These are phyloP conservation scores for Orcinus orca DNA, from an alignment of 2,113 vertebrate species.

Conservation along the genomic window DNA sequence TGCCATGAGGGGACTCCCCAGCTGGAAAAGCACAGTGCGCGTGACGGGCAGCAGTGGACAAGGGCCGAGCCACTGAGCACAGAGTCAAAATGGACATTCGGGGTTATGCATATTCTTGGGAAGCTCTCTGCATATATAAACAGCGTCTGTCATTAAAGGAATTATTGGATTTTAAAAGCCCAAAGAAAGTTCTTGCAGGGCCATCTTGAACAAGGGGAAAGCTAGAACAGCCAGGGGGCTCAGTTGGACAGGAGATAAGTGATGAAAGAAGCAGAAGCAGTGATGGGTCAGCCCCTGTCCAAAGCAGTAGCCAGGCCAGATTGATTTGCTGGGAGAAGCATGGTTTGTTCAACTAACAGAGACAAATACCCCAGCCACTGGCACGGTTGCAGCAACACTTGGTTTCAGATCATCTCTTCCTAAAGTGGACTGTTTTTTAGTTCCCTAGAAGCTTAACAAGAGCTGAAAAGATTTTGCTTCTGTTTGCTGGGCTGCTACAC, in stretches of 20 bases:
- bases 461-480: conserved; percentile 56
- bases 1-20: neutral
- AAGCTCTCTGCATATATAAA: neutral
- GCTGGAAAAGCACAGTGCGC: neutral
- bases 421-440: conserved; percentile 62
- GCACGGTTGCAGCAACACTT: neutral
- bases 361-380: neutral
- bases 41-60: rapidly evolving
- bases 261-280: neutral
- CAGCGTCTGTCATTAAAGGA: neutral
- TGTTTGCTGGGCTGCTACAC: conserved; percentile 55
- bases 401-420: conserved; percentile 50
- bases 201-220: neutral
- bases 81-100: neutral
- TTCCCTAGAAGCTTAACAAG: conserved; percentile 53
- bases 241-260: neutral
- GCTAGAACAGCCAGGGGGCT: neutral
- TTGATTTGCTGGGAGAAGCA: neutral
- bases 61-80: rapidly evolving
- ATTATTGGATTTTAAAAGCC: neutral
- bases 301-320: neutral
- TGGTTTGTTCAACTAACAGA: neutral
- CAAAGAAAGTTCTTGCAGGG: neutral
- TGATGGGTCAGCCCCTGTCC: neutral
- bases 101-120: neutral